Evolutionary conservation across 2,888 invertebrate species (phyloP), one percentile per base, ranked within the genome.

Genomic region (Drosophila ustulata): DNA sequence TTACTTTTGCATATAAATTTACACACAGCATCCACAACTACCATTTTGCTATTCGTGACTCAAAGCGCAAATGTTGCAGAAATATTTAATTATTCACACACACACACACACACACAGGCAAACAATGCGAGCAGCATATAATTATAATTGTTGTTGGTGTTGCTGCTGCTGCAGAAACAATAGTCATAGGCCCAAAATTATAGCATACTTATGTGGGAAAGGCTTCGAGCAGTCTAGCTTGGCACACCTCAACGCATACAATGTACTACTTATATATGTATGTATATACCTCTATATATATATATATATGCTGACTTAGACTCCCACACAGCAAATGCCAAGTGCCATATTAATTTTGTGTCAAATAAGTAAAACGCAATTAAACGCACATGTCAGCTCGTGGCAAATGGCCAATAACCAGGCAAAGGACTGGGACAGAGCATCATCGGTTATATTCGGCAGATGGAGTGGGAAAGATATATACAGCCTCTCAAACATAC

Each of bases 291-390:
- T 9, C 9, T 18, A 41, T 9, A 43, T n/a, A n/a, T 37, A 37
- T 37, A 37, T 4, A 2, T 34, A 11, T 5, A 37, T 37, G 34
- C 25, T 11, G 13, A 49, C 18, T 11, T 25, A 18, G 41, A 25
- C 56, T 11, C 52, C 25, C 43, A n/a, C 23, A 28, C 26, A 49
- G 41, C 50, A 34, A 64, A 50, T 51, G 58, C 51, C 69, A 61
- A 72, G 66, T 75, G 75, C 59, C 82, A 77, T 85, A 90, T 89
- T 85, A 88, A 90, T 89, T 78, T 89, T 88, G 79, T 88, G 88
- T 88, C 82, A 86, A 90, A 83, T 90, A 89, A 88, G 82, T 83
- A 75, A 89, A 88, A 89, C 79, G 79, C 82, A 88, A 89, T 88
- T 89, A 88, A 89, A 84, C 89, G 82, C 89, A 88, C 89, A 88